phyloP scores from a whole-genome alignment of 2,888 invertebrate genomes.

The Oithona nana region DNA sequence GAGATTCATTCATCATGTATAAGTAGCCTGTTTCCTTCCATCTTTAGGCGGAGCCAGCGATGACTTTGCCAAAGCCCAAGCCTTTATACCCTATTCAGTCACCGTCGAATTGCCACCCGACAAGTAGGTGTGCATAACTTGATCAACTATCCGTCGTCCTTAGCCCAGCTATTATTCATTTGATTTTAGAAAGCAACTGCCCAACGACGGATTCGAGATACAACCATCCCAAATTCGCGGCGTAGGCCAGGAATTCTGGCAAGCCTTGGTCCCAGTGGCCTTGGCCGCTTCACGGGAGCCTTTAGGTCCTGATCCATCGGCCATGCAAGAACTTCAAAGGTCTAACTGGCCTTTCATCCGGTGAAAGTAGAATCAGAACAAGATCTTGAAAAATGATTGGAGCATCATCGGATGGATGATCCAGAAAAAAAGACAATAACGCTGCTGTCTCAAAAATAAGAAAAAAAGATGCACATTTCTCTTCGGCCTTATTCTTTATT shows the following conservation, averaged over 20 bases:
- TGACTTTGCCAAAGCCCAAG: conserved; percentile 3
- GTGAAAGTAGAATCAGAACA: too few relatives aligned
- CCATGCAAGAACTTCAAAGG: background rate
- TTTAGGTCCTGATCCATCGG: background rate
- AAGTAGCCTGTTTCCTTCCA: background rate
- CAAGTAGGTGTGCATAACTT: background rate
- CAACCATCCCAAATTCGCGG: background rate
- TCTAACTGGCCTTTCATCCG: too few relatives aligned
- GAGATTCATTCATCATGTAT: background rate
- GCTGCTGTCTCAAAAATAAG: too few relatives aligned
- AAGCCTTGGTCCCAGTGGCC: background rate
- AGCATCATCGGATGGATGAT: too few relatives aligned
- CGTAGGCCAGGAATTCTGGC: background rate
- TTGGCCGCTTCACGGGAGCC: background rate
- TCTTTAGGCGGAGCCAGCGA: conserved; percentile 17
- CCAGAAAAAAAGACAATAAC: too few relatives aligned
- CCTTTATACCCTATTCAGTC: background rate
- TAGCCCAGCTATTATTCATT: background rate
- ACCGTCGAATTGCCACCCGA: conserved; percentile 3
- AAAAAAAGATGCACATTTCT: too few relatives aligned
- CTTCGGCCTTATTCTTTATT: too few relatives aligned
- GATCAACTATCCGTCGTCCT: background rate
- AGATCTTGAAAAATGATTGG: too few relatives aligned
- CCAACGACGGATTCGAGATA: background rate
- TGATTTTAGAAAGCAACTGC: background rate